Evolutionary conservation across 2,888 invertebrate species (phyloP).

Genomic region (Acronicta aceris): DNA sequence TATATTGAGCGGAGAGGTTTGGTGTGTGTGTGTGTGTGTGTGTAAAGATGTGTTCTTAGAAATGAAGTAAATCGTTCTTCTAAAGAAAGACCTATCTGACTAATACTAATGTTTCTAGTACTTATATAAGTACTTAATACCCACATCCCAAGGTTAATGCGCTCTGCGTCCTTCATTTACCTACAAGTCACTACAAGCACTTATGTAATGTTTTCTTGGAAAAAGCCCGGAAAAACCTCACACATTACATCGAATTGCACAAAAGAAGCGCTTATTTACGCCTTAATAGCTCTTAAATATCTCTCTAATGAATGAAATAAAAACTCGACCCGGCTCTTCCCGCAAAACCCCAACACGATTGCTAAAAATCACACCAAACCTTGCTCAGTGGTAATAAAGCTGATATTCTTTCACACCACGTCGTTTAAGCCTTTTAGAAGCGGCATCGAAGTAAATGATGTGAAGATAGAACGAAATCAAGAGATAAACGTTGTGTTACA

Average conservation of each 20-base stretch:
- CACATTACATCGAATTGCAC: conserved; percentile 30
- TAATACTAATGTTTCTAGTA: no score
- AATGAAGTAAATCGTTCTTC: neutral
- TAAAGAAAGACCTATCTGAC: neutral
- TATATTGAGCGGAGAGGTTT: conserved; percentile 46
- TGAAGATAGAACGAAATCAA: conserved; percentile 79
- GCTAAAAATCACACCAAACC: conserved; percentile 45
- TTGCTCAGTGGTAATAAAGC: conserved; percentile 46
- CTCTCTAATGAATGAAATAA: conserved; percentile 75
- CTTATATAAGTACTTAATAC: no score
- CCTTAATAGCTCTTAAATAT: conserved; percentile 74
- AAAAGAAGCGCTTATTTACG: conserved; percentile 67
- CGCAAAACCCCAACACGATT: conserved; percentile 48
- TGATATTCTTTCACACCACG: conserved; percentile 36
- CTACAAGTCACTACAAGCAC: neutral
- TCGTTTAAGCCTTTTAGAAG: conserved; percentile 61
- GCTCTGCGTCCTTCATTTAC: no score
- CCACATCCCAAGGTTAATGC: no score
- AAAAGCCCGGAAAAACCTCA: conserved; percentile 26
- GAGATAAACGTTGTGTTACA: conserved; percentile 67
- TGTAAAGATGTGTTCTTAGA: neutral
- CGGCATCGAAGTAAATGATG: conserved; percentile 70
- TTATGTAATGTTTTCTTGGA: conserved; percentile 6
- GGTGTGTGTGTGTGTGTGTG: neutral
- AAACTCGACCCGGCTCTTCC: conserved; percentile 57